Evolutionary conservation across 2,113 vertebrate species (phyloP), one percentile per base, ranked within the genome.

Genomic region (Campylomormyrus tamandua): DNA sequence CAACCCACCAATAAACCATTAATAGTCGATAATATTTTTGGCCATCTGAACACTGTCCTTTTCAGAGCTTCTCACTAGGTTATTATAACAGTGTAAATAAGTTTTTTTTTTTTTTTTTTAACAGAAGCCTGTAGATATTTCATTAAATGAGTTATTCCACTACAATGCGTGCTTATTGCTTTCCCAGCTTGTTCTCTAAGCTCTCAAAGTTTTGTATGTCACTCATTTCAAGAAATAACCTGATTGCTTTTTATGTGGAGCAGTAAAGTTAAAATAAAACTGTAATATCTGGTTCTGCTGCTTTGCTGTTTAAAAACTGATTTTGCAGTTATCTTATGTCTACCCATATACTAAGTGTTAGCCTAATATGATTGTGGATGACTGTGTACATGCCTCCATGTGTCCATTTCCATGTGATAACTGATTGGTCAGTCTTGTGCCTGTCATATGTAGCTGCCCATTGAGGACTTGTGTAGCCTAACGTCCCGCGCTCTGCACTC

Each of bases 381-480:
- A 70, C 62, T 66, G 62, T 66, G 24, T 66, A 66, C 62, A 66
- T 66, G 62, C 62, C 62, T 70, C 27, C n/a, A 70, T 70, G 27
- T 70, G 62, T 70, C 62, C 62, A 70, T 70, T 70, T 70, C 62
- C 27, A 70, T 70, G 62, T 70, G 62, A 70, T 70, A 70, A 70
- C 62, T 70, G 62, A 70, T 70, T 70, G 62, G n/a, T 70, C 74
- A 31, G 9, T 15, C 53, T 83, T 87, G 66, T 90, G 62, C 24
- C 13, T 87, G 74, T 58, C 35, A 5, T 89, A 90, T 93, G 21
- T 94, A 99, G 98, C 95, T 99, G 90, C 98, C 98, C 50, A 96
- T 99, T 83, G 98, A 99, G 93, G 98, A 99, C 91, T 90, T 98
- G 91, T 97, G 97, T 93, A 97, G 96, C 92, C 94, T 99, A 4